These are phyloP conservation scores for Drosophila baimaii DNA, from an alignment of 1,140 invertebrate genomes.

Conservation along the genomic window DNA sequence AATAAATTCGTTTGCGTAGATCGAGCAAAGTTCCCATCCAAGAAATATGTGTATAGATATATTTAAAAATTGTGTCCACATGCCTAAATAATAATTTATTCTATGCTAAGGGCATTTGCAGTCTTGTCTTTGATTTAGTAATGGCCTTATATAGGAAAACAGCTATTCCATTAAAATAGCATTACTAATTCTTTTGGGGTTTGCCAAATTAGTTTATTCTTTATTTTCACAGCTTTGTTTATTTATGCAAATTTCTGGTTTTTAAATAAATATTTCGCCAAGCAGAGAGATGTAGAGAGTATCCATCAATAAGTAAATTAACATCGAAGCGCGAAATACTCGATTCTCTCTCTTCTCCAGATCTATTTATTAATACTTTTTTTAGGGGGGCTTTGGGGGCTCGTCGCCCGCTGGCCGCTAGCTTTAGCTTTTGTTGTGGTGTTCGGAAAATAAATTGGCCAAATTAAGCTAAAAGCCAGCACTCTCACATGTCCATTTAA, in stretches of 20 bases:
- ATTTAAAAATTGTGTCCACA: background rate
- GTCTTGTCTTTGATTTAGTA: background rate
- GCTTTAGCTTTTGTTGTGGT: slow-evolving; percentile 7
- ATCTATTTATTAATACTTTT: slow-evolving; percentile 43
- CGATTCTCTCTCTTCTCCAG: slow-evolving; percentile 15
- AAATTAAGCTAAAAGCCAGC: slow-evolving; percentile 24
- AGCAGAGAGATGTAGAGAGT: background rate
- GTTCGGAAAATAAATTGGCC: slow-evolving; percentile 33
- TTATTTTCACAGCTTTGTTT: background rate
- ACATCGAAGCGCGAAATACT: slow-evolving; percentile 21
- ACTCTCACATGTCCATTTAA: background rate
- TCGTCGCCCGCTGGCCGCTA: slow-evolving; percentile 24
- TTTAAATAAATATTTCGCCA: background rate
- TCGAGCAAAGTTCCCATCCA: slow-evolving; percentile 49
- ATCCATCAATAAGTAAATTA: slow-evolving; percentile 21
- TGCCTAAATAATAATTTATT: background rate
- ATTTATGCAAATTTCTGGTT: background rate
- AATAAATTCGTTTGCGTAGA: slow-evolving; percentile 61
- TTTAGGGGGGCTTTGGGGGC: slow-evolving; percentile 42
- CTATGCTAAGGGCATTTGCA: background rate
- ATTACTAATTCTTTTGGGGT: background rate
- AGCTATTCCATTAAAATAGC: background rate
- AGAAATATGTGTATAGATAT: background rate
- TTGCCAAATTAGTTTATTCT: background rate
- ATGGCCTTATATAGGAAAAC: background rate